Conservation (phyloP, 2,888 invertebrate species). For the Drosophila fungiperda region DNA sequence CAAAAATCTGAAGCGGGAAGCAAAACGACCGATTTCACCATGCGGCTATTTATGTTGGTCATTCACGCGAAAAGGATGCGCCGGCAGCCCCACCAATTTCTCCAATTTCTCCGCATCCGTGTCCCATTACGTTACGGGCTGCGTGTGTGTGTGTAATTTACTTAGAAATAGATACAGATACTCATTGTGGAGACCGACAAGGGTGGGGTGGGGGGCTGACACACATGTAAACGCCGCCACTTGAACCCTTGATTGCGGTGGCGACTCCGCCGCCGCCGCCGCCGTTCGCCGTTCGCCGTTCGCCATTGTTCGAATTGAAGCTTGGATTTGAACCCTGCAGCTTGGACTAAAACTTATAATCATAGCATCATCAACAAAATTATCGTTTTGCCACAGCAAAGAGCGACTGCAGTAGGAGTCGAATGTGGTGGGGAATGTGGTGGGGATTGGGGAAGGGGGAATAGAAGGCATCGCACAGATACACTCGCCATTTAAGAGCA, state of each 20-base stretch:
- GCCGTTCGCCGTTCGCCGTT: conserved; percentile 30
- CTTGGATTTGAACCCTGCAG: conserved; percentile 2
- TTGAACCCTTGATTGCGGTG: conserved; percentile 68
- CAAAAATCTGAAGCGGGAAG: conserved; percentile 24
- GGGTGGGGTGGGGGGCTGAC: conserved; percentile 11
- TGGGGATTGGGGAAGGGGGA: not conserved
- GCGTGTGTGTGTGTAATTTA: conserved; percentile 61
- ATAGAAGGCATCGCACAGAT: conserved; percentile 53
- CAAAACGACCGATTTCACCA: conserved; percentile 45
- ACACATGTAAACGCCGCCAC: conserved; percentile 54
- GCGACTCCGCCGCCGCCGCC: conserved; percentile 27
- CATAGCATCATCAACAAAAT: conserved; percentile 77
- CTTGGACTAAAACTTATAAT: conserved; percentile 74
- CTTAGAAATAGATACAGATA: conserved; percentile 74
- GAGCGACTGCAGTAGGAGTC: not conserved
- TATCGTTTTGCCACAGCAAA: conserved; percentile 70
- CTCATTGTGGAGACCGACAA: conserved; percentile 18
- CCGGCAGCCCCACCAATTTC: conserved; percentile 17
- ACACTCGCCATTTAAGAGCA: conserved; percentile 78
- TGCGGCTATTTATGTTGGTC: conserved; percentile 74
- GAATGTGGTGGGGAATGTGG: not conserved
- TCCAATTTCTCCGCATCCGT: conserved; percentile 7
- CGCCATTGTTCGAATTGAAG: conserved; percentile 53
- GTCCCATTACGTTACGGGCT: conserved; percentile 10
- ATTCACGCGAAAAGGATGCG: conserved; percentile 71